Base-by-base conservation (phyloP, 2,888 invertebrate genomes). In the Deladenus siricidicola region DNA sequence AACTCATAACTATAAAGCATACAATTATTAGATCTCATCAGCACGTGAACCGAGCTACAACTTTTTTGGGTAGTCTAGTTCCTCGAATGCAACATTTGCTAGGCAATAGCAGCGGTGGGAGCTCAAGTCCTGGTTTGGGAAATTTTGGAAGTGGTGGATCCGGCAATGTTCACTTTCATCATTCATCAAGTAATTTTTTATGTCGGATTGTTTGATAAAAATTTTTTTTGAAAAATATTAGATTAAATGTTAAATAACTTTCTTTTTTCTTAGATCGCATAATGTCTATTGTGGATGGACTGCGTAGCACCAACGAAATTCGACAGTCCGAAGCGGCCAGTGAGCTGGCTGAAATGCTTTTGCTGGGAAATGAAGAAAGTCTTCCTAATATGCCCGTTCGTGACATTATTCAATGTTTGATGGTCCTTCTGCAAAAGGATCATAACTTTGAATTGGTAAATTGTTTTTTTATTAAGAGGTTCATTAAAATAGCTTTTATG, bases 391-490 rank as follows among this genome's bases (percentile, higher is more conserved):
- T 98, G 81, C 96, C 96, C 0, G 90, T 94, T 42, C 89, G 96
- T 76, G 92, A 93, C 81, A 93, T 93, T 19, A 93, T 96, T 51
- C 93, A 94, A 0, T 91, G 92, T 4, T 85, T 98, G 42, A 89
- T 93, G 66, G 87, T 86, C 74, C 83, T 98, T 60, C 85, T 98
- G 24, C 88, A 90, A 55, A 91, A 93, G 85, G 96, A 96, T 79
- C 92, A 96, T 80, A 98, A 98, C 83, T 96, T 96, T 83, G 96
- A 96, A 82, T 92, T 98, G 85, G 87, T 87, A 78, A 23, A 30
- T 4, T 21, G 14, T 39, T 17, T 42, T 43, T 39, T 17, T 26
- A 30, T n/a, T n/a, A n/a, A n/a, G n/a, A n/a, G n/a, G n/a, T n/a
- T n/a, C 4, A 26, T 28, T 24, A 28, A 19, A 26, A 8, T 8